These are phyloP conservation scores for Diacarnus erythraeanus DNA, from an alignment of 37 sponge, comb jelly and placozoan species.

Conservation along the genomic window DNA sequence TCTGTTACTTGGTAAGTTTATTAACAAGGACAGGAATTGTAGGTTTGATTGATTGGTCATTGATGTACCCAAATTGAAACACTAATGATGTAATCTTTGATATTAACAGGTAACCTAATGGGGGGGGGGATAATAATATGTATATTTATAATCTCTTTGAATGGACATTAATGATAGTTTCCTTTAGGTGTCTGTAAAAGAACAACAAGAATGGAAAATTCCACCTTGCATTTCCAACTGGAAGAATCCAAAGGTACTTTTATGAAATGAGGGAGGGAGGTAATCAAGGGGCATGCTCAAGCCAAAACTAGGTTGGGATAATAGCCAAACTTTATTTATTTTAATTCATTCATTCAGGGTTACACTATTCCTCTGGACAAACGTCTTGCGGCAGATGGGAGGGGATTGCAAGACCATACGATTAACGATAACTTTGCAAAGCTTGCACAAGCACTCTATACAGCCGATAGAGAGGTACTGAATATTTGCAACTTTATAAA, in stretches of 20 bases:
- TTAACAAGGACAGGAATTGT: too few species aligned
- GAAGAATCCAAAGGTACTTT: conserved; percentile 92
- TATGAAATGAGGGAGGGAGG: not conserved
- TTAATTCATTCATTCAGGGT: conserved; percentile 47
- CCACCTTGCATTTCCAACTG: conserved; percentile 98
- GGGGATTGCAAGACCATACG: conserved; percentile 95
- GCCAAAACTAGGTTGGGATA: too few species aligned
- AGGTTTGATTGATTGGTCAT: not conserved
- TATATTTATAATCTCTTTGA: too few species aligned
- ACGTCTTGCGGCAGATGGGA: conserved; percentile 95
- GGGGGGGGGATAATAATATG: too few species aligned
- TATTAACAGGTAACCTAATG: too few species aligned
- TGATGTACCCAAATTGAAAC: not conserved
- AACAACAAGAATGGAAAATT: conserved; percentile 99
- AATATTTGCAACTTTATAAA: too few species aligned
- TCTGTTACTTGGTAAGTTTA: not conserved
- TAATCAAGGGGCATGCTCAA: too few species aligned
- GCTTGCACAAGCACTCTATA: conserved; percentile 95
- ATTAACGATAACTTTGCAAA: conserved; percentile 99
- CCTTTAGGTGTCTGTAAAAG: conserved; percentile 92
- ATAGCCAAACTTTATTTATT: not conserved
- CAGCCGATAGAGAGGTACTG: conserved; percentile 98
- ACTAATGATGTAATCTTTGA: too few species aligned
- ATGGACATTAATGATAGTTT: too few species aligned
- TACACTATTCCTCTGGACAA: conserved; percentile 99